Evolutionary conservation across 2,888 invertebrate species (phyloP).

Genomic region (Halocaridina rubra): DNA sequence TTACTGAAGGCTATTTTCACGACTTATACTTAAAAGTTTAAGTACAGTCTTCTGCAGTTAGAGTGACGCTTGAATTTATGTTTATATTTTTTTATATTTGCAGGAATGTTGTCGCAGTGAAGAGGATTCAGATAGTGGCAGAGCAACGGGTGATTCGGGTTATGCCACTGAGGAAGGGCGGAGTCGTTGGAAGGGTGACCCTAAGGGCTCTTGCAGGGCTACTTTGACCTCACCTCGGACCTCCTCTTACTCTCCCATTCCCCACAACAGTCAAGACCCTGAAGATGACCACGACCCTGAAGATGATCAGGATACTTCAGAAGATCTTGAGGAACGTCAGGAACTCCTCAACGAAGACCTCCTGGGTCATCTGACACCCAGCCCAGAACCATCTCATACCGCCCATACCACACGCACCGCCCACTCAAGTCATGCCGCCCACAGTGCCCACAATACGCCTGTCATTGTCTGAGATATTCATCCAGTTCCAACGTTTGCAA

Average conservation of each 20-base stretch:
- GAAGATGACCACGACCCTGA: conserved; percentile 47
- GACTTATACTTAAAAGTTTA: too few species aligned
- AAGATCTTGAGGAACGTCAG: conserved; percentile 70
- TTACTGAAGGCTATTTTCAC: too few species aligned
- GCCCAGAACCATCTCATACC: conserved; percentile 46
- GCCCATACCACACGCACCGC: conserved; percentile 24
- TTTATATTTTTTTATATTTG: too few species aligned
- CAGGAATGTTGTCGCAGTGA: conserved; percentile 59
- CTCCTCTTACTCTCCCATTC: conserved; percentile 50
- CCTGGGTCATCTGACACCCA: conserved; percentile 48
- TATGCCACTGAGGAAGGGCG: conserved; percentile 59
- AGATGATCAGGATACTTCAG: conserved; percentile 65
- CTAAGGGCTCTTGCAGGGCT: conserved; percentile 12
- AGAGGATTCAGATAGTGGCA: conserved; percentile 60
- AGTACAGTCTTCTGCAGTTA: too few species aligned
- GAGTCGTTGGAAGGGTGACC: conserved; percentile 28
- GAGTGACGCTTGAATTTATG: too few species aligned
- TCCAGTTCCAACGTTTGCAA: background rate
- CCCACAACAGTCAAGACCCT: conserved; percentile 47
- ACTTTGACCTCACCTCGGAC: conserved; percentile 16
- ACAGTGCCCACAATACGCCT: conserved; percentile 45
- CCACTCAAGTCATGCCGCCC: conserved; percentile 26
- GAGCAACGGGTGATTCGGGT: conserved; percentile 61
- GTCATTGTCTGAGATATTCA: conserved; percentile 37
- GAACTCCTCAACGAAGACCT: conserved; percentile 68